Conservation (phyloP, 2,797 vertebrate species). For the Nothura maculosa region DNA sequence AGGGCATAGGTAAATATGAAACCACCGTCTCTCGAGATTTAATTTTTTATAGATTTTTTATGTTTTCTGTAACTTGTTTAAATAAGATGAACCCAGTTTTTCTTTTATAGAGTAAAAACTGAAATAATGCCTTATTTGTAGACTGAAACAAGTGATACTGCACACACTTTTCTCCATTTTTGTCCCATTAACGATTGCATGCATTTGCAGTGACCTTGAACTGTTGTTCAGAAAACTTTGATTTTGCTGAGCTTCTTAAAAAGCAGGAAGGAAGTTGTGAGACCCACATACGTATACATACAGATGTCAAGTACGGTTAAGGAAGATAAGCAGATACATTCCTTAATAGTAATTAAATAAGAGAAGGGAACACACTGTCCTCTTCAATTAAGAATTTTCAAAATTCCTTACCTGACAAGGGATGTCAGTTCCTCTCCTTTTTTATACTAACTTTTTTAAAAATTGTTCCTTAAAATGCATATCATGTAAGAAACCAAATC, state of each 20-base stretch:
- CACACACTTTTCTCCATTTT: background rate
- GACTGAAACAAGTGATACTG: background rate
- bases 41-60: background rate
- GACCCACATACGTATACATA: background rate
- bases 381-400: background rate
- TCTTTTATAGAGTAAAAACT: background rate
- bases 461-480: background rate
- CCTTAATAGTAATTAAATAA: conserved; percentile 21
- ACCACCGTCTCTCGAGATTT: background rate
- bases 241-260: conserved; percentile 31
- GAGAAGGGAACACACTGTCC: background rate
- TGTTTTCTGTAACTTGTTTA: background rate
- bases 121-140: background rate
- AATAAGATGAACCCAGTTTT: background rate
- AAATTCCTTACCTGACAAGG: background rate
- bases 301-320: conserved; percentile 45
- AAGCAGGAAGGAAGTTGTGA: conserved; percentile 43
- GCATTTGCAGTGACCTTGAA: background rate
- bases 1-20: background rate
- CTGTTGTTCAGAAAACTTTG: conserved; percentile 18
- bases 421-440: background rate
- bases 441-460: background rate
- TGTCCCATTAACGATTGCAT: background rate
- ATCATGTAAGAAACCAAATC: background rate
- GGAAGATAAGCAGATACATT: conserved; percentile 61